phyloP scores from a whole-genome alignment of 2,797 vertebrate genomes.

The Cygnus olor region DNA sequence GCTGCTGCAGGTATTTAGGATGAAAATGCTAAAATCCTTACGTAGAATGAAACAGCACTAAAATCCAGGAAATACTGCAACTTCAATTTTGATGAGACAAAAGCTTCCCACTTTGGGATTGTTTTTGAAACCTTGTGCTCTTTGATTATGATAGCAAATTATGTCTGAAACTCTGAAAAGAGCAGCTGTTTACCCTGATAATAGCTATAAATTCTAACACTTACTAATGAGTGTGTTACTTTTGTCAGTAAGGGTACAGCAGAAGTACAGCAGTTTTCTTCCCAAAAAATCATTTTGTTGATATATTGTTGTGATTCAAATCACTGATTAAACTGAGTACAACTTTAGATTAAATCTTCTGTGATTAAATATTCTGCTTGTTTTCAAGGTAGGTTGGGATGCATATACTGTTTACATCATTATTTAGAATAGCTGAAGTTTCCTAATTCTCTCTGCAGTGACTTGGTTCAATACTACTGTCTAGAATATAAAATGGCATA shows the following conservation, averaged over 20 bases:
- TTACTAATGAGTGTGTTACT: neutral
- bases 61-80: conserved; percentile 11
- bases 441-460: neutral
- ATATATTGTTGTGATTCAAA: neutral
- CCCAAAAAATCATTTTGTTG: neutral
- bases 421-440: neutral
- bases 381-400: neutral
- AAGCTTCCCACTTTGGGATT: neutral
- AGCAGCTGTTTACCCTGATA: neutral
- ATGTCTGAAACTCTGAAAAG: neutral
- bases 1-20: neutral
- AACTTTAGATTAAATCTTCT: neutral
- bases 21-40: neutral
- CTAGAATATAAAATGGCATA: neutral
- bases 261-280: neutral
- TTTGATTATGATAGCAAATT: neutral
- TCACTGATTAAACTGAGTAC: neutral
- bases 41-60: neutral
- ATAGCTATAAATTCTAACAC: neutral
- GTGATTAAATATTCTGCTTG: neutral
- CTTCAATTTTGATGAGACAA: neutral
- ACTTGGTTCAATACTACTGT: neutral
- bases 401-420: neutral
- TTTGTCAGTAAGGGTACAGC: neutral
- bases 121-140: neutral